Evolutionary conservation across 2,888 invertebrate species (phyloP).

Genomic region (Lasioglossum morio): DNA sequence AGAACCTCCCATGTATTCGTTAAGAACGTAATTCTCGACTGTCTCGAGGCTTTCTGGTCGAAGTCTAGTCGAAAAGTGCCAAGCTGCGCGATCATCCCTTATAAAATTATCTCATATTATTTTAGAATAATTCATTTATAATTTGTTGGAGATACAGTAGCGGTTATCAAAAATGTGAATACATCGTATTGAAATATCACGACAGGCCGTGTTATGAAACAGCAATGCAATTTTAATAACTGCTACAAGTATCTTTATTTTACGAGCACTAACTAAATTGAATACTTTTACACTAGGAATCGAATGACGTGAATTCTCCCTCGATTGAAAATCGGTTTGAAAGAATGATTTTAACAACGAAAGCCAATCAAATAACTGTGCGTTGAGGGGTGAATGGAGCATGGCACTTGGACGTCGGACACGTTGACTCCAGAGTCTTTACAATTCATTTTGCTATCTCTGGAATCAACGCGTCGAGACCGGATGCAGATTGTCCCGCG

Average conservation of each 20-base stretch:
- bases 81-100: neutral
- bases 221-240: neutral
- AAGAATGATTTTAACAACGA: neutral
- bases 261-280: neutral
- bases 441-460: neutral
- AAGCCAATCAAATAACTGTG: neutral
- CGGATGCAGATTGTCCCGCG: neutral
- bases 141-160: neutral
- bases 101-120: neutral
- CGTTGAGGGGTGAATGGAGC: neutral
- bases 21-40: neutral
- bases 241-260: neutral
- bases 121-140: neutral
- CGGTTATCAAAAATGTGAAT: neutral
- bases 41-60: constrained; percentile 1
- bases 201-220: neutral
- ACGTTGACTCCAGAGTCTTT: neutral
- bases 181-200: neutral
- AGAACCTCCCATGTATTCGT: neutral
- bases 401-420: neutral
- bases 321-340: neutral
- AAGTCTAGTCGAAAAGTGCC: neutral
- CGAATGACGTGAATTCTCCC: neutral
- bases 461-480: neutral
- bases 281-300: too few species aligned